These are phyloP conservation scores for Prosopocoilus inquinatus DNA, from an alignment of 2,888 invertebrate species.

Conservation along the genomic window DNA sequence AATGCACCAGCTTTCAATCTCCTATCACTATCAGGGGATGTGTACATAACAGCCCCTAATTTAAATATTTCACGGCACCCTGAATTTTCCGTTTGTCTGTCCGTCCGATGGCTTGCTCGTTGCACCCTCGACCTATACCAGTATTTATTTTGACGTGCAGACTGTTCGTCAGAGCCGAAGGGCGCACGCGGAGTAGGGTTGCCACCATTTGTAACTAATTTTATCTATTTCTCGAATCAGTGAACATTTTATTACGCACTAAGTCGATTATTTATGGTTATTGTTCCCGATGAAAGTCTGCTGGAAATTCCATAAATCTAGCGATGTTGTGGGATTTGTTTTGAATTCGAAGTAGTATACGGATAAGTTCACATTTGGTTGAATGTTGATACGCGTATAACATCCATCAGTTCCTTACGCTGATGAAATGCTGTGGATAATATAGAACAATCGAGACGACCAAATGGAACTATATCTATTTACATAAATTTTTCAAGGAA, in stretches of 20 bases:
- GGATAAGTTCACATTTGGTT: too few species aligned
- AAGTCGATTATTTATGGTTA: constrained; percentile 16
- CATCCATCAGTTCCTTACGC: too few species aligned
- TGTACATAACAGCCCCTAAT: constrained; percentile 46
- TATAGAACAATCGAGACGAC: too few species aligned
- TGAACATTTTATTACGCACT: constrained; percentile 19
- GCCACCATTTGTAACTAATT: constrained; percentile 21
- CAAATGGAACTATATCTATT: too few species aligned
- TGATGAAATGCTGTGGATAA: too few species aligned
- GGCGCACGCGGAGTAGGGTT: constrained; percentile 21
- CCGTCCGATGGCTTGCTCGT: too few species aligned
- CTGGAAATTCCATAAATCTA: too few species aligned
- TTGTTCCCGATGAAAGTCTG: neutral
- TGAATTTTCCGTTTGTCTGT: constrained; percentile 23
- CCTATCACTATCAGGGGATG: constrained; percentile 43
- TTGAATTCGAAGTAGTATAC: too few species aligned
- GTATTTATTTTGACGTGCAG: constrained; percentile 7
- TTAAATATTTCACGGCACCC: constrained; percentile 47
- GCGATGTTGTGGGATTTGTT: too few species aligned
- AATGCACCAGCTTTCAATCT: constrained; percentile 32
- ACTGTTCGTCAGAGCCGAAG: constrained; percentile 11
- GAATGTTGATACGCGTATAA: too few species aligned
- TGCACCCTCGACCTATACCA: too few species aligned
- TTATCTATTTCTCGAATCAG: constrained; percentile 23
- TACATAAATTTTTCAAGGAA: too few species aligned